Conservation (phyloP, 1,140 invertebrate genomes). For the Megalonaias nervosa region DNA sequence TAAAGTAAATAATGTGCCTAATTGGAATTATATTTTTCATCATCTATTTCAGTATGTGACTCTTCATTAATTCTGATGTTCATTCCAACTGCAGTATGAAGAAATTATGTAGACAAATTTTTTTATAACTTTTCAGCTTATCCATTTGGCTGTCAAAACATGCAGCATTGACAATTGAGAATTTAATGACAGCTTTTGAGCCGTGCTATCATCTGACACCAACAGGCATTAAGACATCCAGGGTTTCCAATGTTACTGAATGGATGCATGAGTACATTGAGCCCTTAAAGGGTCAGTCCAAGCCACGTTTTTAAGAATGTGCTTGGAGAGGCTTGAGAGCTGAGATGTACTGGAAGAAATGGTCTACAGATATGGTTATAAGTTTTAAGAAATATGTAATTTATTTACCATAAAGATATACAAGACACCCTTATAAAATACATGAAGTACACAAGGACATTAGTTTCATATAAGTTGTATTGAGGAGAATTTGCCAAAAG, state of each 20-base stretch:
- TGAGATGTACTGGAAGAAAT: too few species aligned
- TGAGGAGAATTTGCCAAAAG: too few species aligned
- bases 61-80: not conserved
- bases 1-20: too few species aligned
- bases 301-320: not conserved
- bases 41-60: not conserved
- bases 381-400: too few species aligned
- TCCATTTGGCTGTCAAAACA: not conserved
- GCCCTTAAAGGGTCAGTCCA: not conserved
- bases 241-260: slow-evolving; percentile 1
- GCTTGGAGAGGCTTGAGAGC: not conserved
- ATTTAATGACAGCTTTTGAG: slow-evolving; percentile 13
- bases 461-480: too few species aligned
- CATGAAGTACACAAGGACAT: too few species aligned
- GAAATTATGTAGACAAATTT: not conserved
- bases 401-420: too few species aligned
- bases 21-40: too few species aligned
- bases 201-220: slow-evolving; percentile 7
- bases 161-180: not conserved
- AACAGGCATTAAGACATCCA: slow-evolving; percentile 3
- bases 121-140: not conserved
- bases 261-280: not conserved
- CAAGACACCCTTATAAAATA: too few species aligned
- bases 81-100: not conserved
- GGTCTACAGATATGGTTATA: slow-evolving; percentile 8